Conservation (phyloP, 2,113 vertebrate genomes). For the Tachysurus vachellii region DNA sequence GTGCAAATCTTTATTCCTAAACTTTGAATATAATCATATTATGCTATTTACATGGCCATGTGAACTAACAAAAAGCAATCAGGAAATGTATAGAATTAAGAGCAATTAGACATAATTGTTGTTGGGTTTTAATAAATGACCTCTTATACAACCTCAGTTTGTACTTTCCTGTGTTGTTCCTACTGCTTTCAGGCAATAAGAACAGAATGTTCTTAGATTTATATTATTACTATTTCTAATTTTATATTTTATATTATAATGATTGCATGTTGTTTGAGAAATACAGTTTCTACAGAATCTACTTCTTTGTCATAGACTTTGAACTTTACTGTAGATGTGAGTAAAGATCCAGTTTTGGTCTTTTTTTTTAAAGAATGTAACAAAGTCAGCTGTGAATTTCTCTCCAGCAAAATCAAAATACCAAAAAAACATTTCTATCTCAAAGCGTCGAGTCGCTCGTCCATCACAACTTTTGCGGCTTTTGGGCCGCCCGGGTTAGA, state of each 20-base stretch:
- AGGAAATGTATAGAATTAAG: no score
- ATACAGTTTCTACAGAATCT: neutral
- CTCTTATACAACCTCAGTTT: neutral
- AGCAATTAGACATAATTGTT: neutral
- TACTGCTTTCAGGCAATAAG: neutral
- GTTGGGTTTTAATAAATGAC: neutral
- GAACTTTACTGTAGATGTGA: neutral
- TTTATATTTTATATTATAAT: neutral
- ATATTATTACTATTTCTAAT: neutral
- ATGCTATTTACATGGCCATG: neutral
- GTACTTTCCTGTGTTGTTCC: neutral
- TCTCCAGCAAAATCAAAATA: constrained; percentile 35
- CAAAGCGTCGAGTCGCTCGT: constrained; percentile 19
- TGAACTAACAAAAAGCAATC: neutral
- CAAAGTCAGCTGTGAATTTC: constrained; percentile 7
- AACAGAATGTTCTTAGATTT: constrained; percentile 7
- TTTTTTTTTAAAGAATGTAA: neutral
- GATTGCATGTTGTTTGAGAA: neutral
- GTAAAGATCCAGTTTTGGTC: constrained; percentile 2
- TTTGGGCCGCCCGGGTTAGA: constrained; percentile 69
- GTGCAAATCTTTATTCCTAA: neutral
- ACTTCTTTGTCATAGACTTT: neutral
- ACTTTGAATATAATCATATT: neutral
- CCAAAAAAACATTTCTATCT: constrained; percentile 32
- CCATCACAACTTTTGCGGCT: constrained; percentile 65